These are phyloP conservation scores for Esox masquinongy DNA, from an alignment of 2,797 vertebrate species.

Conservation along the genomic window DNA sequence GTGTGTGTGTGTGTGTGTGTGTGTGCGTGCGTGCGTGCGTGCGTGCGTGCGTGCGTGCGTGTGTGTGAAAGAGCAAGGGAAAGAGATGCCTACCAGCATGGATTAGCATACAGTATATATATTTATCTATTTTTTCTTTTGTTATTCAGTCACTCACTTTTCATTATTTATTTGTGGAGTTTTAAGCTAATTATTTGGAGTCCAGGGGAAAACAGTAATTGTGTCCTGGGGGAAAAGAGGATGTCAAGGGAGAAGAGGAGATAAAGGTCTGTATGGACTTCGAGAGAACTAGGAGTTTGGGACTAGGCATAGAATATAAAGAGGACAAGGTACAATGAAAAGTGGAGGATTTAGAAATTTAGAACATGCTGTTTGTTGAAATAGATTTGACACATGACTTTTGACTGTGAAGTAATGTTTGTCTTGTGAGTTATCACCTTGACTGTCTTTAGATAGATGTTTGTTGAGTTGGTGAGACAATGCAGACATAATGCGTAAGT, in stretches of 20 bases:
- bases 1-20: neutral
- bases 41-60: constrained; percentile 1
- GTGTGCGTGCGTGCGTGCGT: too few relatives aligned
- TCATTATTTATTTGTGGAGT: constrained; percentile 76
- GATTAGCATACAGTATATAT: constrained; percentile 75
- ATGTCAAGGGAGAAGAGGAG: constrained; percentile 56
- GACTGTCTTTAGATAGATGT: neutral
- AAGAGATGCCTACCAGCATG: constrained; percentile 6
- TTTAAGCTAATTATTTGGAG: constrained; percentile 79
- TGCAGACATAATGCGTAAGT: too few relatives aligned
- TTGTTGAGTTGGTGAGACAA: neutral
- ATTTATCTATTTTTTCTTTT: constrained; percentile 63
- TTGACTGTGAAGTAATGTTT: neutral
- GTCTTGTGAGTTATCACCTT: constrained; percentile 9
- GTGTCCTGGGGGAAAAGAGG: constrained; percentile 73
- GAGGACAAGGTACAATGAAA: constrained; percentile 22
- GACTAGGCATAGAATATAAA: constrained; percentile 17
- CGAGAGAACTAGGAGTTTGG: constrained; percentile 3
- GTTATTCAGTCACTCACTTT: constrained; percentile 28
- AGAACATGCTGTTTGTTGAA: neutral
- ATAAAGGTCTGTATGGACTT: constrained; percentile 35
- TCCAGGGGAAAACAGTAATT: constrained; percentile 79
- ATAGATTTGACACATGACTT: too few relatives aligned
- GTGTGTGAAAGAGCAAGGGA: neutral
- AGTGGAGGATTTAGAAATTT: neutral